Conservation (phyloP, 2,797 vertebrate genomes). For the Uromys caudimaculatus region DNA sequence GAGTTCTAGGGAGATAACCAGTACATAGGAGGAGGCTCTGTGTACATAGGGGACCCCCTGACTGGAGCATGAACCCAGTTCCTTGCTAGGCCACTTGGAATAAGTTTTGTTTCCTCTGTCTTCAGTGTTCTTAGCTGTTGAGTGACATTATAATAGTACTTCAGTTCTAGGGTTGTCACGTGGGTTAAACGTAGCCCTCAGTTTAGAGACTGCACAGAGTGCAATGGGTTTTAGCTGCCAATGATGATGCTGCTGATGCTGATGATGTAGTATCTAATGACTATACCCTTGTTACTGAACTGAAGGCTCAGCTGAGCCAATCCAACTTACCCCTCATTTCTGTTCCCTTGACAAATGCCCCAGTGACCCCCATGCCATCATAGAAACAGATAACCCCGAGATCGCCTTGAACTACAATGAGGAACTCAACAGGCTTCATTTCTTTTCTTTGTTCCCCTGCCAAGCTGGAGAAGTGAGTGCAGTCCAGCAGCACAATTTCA, state of each 20-base stretch:
- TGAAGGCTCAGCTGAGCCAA: not conserved
- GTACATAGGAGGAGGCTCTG: accelerated
- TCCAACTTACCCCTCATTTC: not conserved
- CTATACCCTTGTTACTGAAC: not conserved
- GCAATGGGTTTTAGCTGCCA: not conserved
- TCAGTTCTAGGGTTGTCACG: not conserved
- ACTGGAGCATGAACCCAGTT: not conserved
- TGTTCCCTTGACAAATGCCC: not conserved
- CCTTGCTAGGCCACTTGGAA: not conserved
- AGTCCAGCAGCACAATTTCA: conserved; percentile 32
- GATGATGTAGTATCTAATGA: not conserved
- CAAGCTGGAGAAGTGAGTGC: not conserved
- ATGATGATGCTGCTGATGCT: not conserved
- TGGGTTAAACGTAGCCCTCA: not conserved
- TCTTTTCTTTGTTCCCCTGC: not conserved
- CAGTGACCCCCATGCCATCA: accelerated
- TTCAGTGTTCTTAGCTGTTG: not conserved
- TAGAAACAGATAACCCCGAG: not conserved
- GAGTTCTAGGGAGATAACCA: not conserved
- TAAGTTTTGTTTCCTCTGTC: not conserved
- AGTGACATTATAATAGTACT: not conserved
- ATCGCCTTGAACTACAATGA: conserved; percentile 61
- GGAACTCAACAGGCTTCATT: not conserved
- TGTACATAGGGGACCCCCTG: not conserved
- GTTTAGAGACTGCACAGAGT: too few relatives aligned